These are phyloP conservation scores for Tinea pellionella DNA, from an alignment of 2,888 invertebrate species.

Conservation along the genomic window DNA sequence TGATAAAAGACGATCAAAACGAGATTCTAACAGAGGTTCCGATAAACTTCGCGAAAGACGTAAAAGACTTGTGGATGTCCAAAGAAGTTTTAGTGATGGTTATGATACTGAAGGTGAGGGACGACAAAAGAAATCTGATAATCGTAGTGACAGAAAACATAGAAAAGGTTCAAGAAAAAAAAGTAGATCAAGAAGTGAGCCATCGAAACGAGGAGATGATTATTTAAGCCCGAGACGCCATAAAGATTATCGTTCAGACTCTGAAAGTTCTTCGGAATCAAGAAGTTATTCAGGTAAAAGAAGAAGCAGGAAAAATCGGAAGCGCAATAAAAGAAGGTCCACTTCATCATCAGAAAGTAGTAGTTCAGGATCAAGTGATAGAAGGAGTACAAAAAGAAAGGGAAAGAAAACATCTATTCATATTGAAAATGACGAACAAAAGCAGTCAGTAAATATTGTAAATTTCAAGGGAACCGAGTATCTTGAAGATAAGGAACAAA, in stretches of 20 bases:
- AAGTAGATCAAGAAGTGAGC: conserved; percentile 61
- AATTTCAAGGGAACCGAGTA: conserved; percentile 44
- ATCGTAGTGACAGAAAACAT: conserved; percentile 31
- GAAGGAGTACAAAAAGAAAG: conserved; percentile 49
- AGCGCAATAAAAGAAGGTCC: conserved; percentile 51
- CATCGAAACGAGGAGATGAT: conserved; percentile 38
- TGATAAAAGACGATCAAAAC: conserved; percentile 37
- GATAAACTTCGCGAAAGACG: conserved; percentile 42
- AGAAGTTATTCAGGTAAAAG: conserved; percentile 45
- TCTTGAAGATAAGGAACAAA: conserved; percentile 31
- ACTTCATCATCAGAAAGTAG: conserved; percentile 53
- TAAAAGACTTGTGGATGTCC: conserved; percentile 40
- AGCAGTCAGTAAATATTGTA: conserved; percentile 58
- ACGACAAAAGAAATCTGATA: conserved; percentile 25
- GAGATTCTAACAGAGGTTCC: conserved; percentile 34
- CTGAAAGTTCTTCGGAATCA: conserved; percentile 44
- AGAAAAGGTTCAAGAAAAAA: conserved; percentile 33
- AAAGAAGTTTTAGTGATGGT: conserved; percentile 65
- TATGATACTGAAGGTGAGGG: conserved; percentile 55
- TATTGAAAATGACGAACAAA: conserved; percentile 50
- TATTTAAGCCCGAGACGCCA: conserved; percentile 35
- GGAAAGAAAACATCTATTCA: conserved; percentile 62
- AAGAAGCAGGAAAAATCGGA: conserved; percentile 50
- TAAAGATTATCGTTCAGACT: conserved; percentile 38
- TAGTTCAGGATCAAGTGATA: conserved; percentile 54